Base-by-base conservation (phyloP, 2,113 vertebrate genomes). In the Chitala chitala region DNA sequence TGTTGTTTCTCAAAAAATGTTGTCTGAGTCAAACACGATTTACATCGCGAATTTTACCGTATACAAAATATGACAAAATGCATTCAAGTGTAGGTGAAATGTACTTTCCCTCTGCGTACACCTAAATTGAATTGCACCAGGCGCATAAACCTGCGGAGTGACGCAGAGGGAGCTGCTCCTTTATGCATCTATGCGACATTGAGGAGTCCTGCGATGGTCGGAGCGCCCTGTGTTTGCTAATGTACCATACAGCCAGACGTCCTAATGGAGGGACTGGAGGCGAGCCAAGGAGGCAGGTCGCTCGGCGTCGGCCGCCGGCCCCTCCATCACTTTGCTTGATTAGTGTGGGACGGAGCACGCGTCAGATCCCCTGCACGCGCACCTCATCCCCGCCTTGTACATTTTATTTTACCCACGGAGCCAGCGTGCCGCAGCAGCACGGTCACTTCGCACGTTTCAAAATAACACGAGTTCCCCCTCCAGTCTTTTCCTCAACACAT, bases 281-380 rank as follows among this genome's bases (percentile, higher is more conserved):
- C 40, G 40, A 46, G 64, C 64, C 64, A 68, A 68, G 24, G 13
- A 68, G 40, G 22, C 24, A 68, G n/a, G 46, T n/a, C 64, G 13
- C 9, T 38, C n/a, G 20, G 26, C 59, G 29, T 63, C 29, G 38
- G 59, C 59, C 59, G 31, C 26, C 15, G 59, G 38, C 40, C 42
- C 64, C 40, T 68, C 46, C 64, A 13, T 68, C 64, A 68, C 64
- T 68, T 68, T 68, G 42, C 40, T 42, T 46, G 64, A 68, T 68
- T 68, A 68, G 64, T 68, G 64, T 68, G 64, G 64, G 24, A 22
- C 64, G 59, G 31, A 63, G 59, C 31, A 36, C 59, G 59, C 59
- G 17, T 8, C 4, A 63, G 33, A 0, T 36, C 33, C 42, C 64
- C 40, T 20, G 64, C 64, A 68, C 40, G 40, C 40, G 64, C 26